Base-by-base conservation (phyloP, 2,113 vertebrate genomes). In the Suricata suricatta region DNA sequence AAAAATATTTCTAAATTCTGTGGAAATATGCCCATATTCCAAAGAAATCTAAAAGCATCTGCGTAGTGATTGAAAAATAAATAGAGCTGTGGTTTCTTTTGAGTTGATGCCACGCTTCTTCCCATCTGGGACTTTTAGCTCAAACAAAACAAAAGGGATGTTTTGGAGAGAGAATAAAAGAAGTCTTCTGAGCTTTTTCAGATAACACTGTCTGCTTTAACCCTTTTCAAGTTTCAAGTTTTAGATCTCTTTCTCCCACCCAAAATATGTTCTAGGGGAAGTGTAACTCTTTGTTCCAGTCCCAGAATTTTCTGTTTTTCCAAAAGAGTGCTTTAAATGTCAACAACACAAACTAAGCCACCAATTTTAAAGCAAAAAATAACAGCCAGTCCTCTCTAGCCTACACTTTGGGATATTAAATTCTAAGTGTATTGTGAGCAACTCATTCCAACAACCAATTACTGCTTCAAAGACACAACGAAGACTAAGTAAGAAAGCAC, bases 361-460 rank as follows among this genome's bases (percentile, higher is more conserved):
- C 95, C 87, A 71, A 76, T 88, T 93, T 92, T 41, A 89, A 93
- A 92, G 89, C 87, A 92, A 93, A 93, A 95, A 93, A 83, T 88
- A 97, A 96, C 85, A 96, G 19, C 92, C 89, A n/a, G 87, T 47
- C 12, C 71, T 97, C 81, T 94, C 81, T 79, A 95, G 95, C 50
- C 84, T 63, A 83, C 76, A 96, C 68, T 95, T 97, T 85, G 60
- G 54, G 29, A 69, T 97, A 69, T 52, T 97, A 94, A 83, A 80
- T 96, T 93, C 85, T 93, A 71, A 63, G 63, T 90, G 71, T 96
- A n/a, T 79, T 93, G 74, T 97, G 96, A 97, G 95, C 94, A 96
- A 96, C 95, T 98, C 33, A 91, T 92, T 98, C 98, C 96, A 97
- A 68, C 29, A 96, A 79, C 60, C 80, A 98, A 98, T 97, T 97